These are phyloP conservation scores for Glandiceps talaboti DNA, from an alignment of 53 echinoderm and acorn worm species.

Conservation along the genomic window DNA sequence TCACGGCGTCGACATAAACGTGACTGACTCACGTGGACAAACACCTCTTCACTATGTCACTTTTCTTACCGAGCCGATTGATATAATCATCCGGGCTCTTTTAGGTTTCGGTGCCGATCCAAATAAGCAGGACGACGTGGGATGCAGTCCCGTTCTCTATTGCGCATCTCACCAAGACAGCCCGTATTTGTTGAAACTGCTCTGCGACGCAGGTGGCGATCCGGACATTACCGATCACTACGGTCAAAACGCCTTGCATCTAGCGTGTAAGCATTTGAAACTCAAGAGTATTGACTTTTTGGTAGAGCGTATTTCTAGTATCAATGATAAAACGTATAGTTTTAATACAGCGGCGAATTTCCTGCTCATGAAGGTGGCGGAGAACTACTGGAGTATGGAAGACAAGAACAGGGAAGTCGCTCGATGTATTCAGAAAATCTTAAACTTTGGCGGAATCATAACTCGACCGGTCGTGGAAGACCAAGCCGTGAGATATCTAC, in stretches of 20 bases:
- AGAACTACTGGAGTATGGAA: background rate
- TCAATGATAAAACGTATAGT: background rate
- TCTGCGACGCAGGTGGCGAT: background rate
- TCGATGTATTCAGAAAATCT: background rate
- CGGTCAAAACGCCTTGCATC: background rate
- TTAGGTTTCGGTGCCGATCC: background rate
- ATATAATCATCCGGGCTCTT: background rate
- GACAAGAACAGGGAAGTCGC: background rate
- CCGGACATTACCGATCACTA: background rate
- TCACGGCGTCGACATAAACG: background rate
- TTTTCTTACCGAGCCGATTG: background rate
- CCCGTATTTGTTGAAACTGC: background rate
- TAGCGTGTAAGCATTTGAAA: background rate
- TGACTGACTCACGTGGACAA: background rate
- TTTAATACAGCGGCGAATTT: background rate
- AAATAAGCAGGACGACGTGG: background rate
- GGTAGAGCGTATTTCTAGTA: background rate
- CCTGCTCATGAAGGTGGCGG: background rate
- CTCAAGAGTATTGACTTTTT: background rate
- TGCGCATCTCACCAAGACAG: background rate
- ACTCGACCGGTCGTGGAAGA: background rate
- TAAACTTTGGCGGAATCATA: background rate
- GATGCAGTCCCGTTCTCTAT: background rate
- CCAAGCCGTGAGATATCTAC: background rate
- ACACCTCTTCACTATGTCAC: background rate